Evolutionary conservation across 2,797 vertebrate genomes (phyloP), one percentile per base, ranked within the genome.

Genomic region (Ibycter americanus): DNA sequence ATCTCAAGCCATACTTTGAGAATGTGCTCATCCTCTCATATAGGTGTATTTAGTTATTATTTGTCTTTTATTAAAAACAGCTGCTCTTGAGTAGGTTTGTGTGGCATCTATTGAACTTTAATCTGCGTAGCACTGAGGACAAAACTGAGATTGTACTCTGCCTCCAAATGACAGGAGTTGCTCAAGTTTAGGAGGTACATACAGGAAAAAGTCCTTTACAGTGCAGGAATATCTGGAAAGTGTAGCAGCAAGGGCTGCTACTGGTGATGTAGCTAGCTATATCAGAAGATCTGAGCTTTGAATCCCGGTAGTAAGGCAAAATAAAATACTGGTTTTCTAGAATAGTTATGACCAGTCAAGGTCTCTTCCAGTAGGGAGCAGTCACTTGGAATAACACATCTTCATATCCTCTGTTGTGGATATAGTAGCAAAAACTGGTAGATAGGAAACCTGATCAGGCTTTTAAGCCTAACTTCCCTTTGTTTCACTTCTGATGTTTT

Each of bases 401-500:
- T 79, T 95, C 19, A 42, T 38, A 16, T 62, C 25, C 6, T 9
- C 20, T 81, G 13, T 56, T 72, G 14, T 4, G 27, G 42, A 54
- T 12, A 8, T 42, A 46, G 32, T 67, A 55, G 9, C 8, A 47
- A 63, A 58, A 62, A 1, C 32, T 42, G 21, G 6, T 65, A 34
- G 49, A 14, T 83, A n/a, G 5, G 15, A 14, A 68, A 46, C 0
- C 0, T 46, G 38, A 36, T 29, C 14, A 40, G 65, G 23, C 46
- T 93, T 93, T 82, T 13, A 59, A 63, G 22, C 25, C 19, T 73
- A 11, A 6, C 73, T 92, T 91, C 6, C 7, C 23, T 87, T 86
- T 88, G 40, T 81, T 67, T 82, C 11, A 40, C 32, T 56, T 81
- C 54, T 56, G 25, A 17, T 76, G 19, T 56, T 89, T 51, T 15